Percentiles rank a stretch among this genome's conserved stretches.
Evolutionary conservation across 2,113 vertebrate genomes (phyloP).

Genomic region (Apus apus): DNA sequence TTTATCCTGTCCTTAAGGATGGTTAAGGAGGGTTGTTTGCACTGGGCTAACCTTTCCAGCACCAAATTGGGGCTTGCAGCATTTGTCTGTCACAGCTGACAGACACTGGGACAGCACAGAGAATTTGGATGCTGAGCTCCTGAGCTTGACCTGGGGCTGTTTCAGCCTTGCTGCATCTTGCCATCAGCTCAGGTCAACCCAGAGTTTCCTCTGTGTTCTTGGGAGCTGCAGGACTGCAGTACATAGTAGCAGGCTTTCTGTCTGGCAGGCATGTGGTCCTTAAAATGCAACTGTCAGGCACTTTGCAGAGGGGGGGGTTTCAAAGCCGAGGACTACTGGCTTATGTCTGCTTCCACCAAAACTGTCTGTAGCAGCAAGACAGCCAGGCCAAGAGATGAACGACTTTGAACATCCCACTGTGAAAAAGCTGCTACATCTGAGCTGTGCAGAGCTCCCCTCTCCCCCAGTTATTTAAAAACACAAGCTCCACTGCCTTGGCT

Average conservation of each 20-base stretch:
- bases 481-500: neutral
- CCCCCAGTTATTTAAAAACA: neutral
- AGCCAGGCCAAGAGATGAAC: neutral
- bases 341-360: neutral
- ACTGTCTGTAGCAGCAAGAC: neutral
- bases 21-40: neutral
- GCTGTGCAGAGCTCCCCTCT: neutral
- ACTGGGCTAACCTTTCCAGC: neutral
- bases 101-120: neutral
- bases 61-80: fast-evolving
- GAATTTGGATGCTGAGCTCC: neutral
- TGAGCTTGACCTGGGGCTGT: neutral
- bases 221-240: neutral
- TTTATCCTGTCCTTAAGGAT: neutral
- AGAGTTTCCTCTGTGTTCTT: neutral
- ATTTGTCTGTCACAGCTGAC: neutral
- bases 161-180: neutral
- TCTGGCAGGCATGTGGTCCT: constrained; percentile 43
- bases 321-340: neutral
- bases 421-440: neutral
- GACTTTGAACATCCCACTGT: neutral
- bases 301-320: neutral
- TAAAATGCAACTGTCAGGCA: neutral
- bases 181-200: neutral
- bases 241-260: neutral